Evolutionary conservation across 1,140 invertebrate species (phyloP).

Genomic region (Drosophila watanabei): DNA sequence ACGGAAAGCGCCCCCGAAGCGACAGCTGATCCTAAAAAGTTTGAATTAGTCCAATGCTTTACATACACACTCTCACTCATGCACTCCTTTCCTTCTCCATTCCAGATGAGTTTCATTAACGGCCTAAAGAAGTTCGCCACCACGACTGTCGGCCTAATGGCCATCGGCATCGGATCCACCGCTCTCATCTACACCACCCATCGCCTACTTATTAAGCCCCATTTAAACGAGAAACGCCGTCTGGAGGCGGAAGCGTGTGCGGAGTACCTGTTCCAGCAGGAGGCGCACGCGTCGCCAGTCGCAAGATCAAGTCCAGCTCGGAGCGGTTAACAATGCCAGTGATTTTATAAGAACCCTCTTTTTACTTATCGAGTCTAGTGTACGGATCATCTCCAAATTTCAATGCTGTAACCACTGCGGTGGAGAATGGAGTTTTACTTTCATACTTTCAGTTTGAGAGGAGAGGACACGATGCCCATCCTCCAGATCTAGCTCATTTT

Average conservation of each 20-base stretch:
- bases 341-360: slow-evolving; percentile 15
- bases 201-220: slow-evolving; percentile 69
- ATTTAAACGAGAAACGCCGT: slow-evolving; percentile 60
- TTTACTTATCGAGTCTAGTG: slow-evolving; percentile 34
- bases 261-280: slow-evolving; percentile 81
- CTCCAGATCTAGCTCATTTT: not conserved
- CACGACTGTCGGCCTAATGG: slow-evolving; percentile 79
- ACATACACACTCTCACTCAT: not conserved
- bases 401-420: slow-evolving; percentile 30
- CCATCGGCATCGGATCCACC: slow-evolving; percentile 79
- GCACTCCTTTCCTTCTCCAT: slow-evolving; percentile 53
- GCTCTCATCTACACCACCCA: slow-evolving; percentile 55
- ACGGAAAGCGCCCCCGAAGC: slow-evolving; percentile 22
- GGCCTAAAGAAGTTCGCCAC: slow-evolving; percentile 69
- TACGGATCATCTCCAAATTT: slow-evolving; percentile 35
- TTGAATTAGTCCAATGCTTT: not conserved
- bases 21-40: slow-evolving; percentile 50
- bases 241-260: slow-evolving; percentile 73
- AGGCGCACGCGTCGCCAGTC: slow-evolving; percentile 34
- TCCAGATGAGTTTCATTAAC: slow-evolving; percentile 85
- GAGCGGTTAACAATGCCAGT: slow-evolving; percentile 3
- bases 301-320: not conserved
- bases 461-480: not conserved
- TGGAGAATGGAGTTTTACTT: slow-evolving; percentile 37
- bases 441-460: slow-evolving; percentile 18